These are phyloP conservation scores for Argentina silus DNA, from an alignment of 2,797 vertebrate species.

Conservation along the genomic window DNA sequence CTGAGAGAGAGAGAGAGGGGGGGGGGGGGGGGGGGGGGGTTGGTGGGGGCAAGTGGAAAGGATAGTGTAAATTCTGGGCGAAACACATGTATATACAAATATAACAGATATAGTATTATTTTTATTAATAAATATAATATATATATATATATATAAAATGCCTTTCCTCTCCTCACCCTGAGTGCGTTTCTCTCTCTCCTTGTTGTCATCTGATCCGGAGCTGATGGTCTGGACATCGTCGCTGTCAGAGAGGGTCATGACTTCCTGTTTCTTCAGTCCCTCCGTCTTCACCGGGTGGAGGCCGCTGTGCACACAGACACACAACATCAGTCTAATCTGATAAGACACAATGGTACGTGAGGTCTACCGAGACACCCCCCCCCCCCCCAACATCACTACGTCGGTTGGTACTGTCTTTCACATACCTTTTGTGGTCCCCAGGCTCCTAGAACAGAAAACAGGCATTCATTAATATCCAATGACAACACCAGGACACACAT, in stretches of 20 bases:
- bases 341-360: too few relatives aligned
- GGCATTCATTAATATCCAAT: neutral
- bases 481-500: neutral
- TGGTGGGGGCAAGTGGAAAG: neutral
- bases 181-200: conserved; percentile 78
- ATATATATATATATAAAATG: too few relatives aligned
- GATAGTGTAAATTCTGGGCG: neutral
- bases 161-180: conserved; percentile 56
- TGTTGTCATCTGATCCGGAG: conserved; percentile 92
- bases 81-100: neutral
- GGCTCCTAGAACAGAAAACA: conserved; percentile 73
- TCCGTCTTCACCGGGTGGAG: conserved; percentile 65
- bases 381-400: too few relatives aligned
- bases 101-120: too few relatives aligned
- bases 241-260: conserved; percentile 94
- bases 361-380: too few relatives aligned
- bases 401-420: too few relatives aligned
- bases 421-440: conserved; percentile 67
- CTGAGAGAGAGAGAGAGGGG: conserved; percentile 49
- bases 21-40: neutral
- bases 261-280: conserved; percentile 81
- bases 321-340: neutral
- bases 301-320: conserved; percentile 17
- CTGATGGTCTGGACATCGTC: conserved; percentile 99
- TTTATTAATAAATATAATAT: too few relatives aligned